Evolutionary conservation across 53 echinoderm and acorn worm genomes (phyloP).

Genomic region (Arbacia lixula): DNA sequence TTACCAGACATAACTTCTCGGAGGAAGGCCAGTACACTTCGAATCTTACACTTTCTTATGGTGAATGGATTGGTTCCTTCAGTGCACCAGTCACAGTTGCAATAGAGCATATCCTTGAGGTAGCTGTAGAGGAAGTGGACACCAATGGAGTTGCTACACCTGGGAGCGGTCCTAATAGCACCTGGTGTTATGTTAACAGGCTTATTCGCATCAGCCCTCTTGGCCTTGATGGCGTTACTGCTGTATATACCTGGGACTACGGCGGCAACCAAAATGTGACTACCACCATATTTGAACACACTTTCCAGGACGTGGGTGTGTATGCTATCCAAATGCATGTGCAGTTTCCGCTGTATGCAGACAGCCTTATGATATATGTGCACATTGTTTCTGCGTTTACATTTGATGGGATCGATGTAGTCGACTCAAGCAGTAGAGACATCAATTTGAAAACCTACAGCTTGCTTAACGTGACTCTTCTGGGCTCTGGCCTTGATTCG

Average conservation of each 20-base stretch:
- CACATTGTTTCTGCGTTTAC: slow-evolving; percentile 32
- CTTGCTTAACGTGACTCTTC: slow-evolving; percentile 51
- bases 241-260: slow-evolving; percentile 19
- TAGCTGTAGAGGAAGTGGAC: not conserved
- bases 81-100: not conserved
- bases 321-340: not conserved
- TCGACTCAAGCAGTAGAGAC: not conserved
- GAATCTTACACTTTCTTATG: slow-evolving; percentile 4
- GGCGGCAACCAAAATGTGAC: not conserved
- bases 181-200: slow-evolving; percentile 14
- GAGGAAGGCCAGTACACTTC: not conserved
- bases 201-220: not conserved
- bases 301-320: slow-evolving; percentile 1
- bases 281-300: not conserved
- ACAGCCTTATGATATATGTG: slow-evolving; percentile 13
- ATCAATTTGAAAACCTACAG: slow-evolving; percentile 40
- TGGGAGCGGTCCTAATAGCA: slow-evolving; percentile 27
- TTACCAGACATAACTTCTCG: not conserved
- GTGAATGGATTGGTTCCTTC: not conserved
- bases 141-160: not conserved
- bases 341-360: not conserved
- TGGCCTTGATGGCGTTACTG: not conserved
- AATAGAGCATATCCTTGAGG: not conserved
- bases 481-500: slow-evolving; percentile 27
- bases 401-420: slow-evolving; percentile 10